Percentiles rank a stretch among this genome's conserved stretches.
These are phyloP conservation scores for Tupaia chinensis DNA, from an alignment of 2,113 vertebrate genomes.

Conservation along the genomic window DNA sequence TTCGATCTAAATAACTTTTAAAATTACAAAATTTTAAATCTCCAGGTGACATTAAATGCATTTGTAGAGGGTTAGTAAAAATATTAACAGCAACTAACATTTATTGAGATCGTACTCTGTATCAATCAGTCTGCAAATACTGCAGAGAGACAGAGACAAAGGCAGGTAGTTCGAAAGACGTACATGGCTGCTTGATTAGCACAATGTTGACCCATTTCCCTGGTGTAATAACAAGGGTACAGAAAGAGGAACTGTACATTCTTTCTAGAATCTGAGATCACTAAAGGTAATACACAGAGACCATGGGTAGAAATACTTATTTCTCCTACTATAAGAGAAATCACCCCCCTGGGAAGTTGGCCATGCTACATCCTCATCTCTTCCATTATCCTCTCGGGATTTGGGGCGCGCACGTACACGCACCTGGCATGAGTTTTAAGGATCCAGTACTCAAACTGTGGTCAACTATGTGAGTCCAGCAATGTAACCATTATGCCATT, in stretches of 20 bases:
- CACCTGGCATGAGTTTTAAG: too few relatives aligned
- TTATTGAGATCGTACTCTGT: not conserved
- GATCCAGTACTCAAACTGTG: too few relatives aligned
- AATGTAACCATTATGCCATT: too few relatives aligned
- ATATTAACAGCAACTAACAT: not conserved
- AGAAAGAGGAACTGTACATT: not conserved
- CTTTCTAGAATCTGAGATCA: not conserved
- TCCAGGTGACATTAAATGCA: not conserved
- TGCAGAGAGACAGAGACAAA: too few relatives aligned
- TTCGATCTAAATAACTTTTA: not conserved
- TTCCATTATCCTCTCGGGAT: too few relatives aligned
- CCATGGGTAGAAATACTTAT: not conserved
- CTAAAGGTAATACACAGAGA: not conserved
- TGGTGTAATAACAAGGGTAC: not conserved
- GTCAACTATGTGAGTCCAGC: too few relatives aligned
- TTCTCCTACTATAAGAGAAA: not conserved
- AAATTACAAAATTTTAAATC: constrained; percentile 33
- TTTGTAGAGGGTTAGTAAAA: constrained; percentile 6
- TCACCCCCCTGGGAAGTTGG: too few relatives aligned
- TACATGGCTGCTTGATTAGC: not conserved
- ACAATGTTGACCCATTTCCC: not conserved
- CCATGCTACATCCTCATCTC: too few relatives aligned
- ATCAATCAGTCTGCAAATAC: not conserved
- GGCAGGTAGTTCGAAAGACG: not conserved
- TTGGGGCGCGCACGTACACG: too few relatives aligned